Conservation (phyloP, 2,113 vertebrate genomes). For the Leptobrachium leishanense region DNA sequence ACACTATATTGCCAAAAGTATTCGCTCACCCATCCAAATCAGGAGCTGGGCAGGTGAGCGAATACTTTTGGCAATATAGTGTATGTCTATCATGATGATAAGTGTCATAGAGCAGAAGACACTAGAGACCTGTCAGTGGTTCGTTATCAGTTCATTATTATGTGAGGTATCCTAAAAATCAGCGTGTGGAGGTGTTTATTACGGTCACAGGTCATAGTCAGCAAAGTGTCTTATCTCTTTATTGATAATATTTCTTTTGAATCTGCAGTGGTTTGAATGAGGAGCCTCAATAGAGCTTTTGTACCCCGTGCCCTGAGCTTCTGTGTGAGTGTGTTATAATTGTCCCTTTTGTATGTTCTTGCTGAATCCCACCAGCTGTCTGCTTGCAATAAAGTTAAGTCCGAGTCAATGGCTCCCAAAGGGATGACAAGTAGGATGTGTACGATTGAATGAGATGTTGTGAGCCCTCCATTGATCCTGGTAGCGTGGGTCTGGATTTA, state of each 20-base stretch:
- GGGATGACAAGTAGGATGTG: conserved; percentile 69
- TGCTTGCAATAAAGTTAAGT: conserved; percentile 69
- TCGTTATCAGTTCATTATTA: background rate
- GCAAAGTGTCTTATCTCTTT: conserved; percentile 18
- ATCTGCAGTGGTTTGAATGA: conserved; percentile 54
- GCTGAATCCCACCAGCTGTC: conserved; percentile 70
- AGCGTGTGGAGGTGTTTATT: conserved; percentile 21
- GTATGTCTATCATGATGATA: too few species aligned
- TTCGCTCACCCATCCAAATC: too few species aligned
- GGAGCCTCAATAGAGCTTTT: conserved; percentile 55
- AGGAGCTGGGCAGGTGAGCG: too few species aligned
- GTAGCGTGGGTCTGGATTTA: conserved; percentile 59
- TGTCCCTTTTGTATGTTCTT: conserved; percentile 58
- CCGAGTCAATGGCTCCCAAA: conserved; percentile 75
- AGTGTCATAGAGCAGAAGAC: too few species aligned
- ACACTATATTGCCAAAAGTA: too few species aligned
- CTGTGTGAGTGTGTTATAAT: conserved; percentile 53
- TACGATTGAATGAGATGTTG: conserved; percentile 65
- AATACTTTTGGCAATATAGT: too few species aligned
- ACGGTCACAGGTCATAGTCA: background rate
- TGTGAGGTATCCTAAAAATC: background rate
- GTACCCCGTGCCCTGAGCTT: conserved; percentile 44
- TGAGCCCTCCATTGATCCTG: conserved; percentile 59
- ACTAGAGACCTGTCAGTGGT: too few species aligned
- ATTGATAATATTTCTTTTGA: conserved; percentile 18